These are phyloP conservation scores for Raja brachyura DNA, from an alignment of 2,113 vertebrate species.

Conservation along the genomic window DNA sequence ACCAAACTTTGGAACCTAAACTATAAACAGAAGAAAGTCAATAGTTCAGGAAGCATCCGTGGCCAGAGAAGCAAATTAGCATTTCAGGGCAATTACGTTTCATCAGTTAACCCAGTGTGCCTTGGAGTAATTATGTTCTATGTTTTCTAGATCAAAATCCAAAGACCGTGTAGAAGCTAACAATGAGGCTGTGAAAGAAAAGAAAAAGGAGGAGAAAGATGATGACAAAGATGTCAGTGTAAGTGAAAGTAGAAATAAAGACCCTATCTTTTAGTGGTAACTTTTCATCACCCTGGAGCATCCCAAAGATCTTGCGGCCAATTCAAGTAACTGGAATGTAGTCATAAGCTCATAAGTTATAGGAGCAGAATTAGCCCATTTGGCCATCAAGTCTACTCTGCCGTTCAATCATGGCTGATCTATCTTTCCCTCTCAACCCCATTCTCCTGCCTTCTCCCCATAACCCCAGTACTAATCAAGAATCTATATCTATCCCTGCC, in stretches of 20 bases:
- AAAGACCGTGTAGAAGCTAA: slow-evolving; percentile 71
- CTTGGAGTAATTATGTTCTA: neutral
- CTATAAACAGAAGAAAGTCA: too few species aligned
- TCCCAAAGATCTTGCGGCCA: neutral
- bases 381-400: too few species aligned
- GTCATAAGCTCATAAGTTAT: too few species aligned
- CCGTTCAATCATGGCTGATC: too few species aligned
- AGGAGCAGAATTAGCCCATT: too few species aligned
- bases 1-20: too few species aligned
- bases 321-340: neutral
- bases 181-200: slow-evolving; percentile 88
- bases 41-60: neutral
- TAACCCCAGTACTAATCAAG: too few species aligned
- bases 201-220: slow-evolving; percentile 94
- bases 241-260: slow-evolving; percentile 41
- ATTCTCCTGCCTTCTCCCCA: too few species aligned
- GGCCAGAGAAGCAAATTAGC: neutral
- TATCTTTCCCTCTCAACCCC: too few species aligned
- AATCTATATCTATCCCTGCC: too few species aligned
- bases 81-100: neutral
- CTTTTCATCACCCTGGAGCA: neutral
- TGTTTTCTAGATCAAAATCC: slow-evolving; percentile 66
- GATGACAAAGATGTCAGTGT: slow-evolving; percentile 83
- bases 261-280: neutral
- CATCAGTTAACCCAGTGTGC: neutral